These are phyloP conservation scores for Pedicia rivosa DNA, from an alignment of 2,888 invertebrate species.

Conservation along the genomic window DNA sequence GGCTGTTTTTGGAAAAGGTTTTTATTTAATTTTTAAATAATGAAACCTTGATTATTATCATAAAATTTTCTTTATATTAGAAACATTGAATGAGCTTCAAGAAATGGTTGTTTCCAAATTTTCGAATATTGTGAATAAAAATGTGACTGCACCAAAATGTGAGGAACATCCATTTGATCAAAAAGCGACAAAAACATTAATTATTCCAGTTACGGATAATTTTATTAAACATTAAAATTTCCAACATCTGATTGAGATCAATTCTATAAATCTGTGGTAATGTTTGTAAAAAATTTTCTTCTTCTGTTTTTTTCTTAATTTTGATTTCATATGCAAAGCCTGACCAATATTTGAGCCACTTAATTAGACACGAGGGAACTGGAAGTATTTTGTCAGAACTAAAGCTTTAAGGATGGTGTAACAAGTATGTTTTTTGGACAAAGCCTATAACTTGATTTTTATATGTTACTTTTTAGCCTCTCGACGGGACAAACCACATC, in stretches of 20 bases:
- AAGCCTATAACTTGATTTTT: neutral
- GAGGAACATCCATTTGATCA: constrained; percentile 67
- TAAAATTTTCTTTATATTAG: constrained; percentile 30
- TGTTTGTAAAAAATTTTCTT: constrained; percentile 20
- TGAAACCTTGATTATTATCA: constrained; percentile 2
- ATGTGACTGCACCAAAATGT: constrained; percentile 59
- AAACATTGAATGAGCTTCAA: constrained; percentile 76
- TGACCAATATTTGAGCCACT: constrained; percentile 72
- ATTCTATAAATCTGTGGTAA: constrained; percentile 71
- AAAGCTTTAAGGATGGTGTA: constrained; percentile 82
- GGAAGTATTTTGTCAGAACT: constrained; percentile 84
- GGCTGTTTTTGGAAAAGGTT: constrained; percentile 76
- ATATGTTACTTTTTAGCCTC: constrained; percentile 34
- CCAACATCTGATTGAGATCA: constrained; percentile 74
- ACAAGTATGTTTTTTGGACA: constrained; percentile 35
- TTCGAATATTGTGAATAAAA: constrained; percentile 57
- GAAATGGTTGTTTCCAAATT: constrained; percentile 64
- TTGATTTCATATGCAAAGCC: constrained; percentile 44
- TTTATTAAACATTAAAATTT: constrained; percentile 75
- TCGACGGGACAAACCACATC: constrained; percentile 64
- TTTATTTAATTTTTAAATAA: too few species aligned
- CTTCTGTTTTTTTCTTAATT: constrained; percentile 6
- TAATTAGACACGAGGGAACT: constrained; percentile 91
- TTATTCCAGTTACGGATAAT: constrained; percentile 83
- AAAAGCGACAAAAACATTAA: constrained; percentile 51